A percentile compares a stretch with the other conserved stretches of the same genome.
Conservation (phyloP, 2,888 invertebrate species). For the Cantharis flavilabris region DNA sequence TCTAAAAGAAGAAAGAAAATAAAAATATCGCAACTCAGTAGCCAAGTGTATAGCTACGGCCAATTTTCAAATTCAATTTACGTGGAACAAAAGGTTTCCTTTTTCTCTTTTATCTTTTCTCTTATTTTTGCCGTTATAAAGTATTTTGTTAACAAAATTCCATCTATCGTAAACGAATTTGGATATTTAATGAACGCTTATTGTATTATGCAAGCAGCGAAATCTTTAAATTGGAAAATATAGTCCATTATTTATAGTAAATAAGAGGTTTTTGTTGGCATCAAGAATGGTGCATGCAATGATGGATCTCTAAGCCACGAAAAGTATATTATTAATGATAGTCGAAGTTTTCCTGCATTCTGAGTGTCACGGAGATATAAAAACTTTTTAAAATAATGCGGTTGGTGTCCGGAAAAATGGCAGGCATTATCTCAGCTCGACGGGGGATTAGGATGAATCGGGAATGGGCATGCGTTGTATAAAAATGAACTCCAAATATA, state of each 20-base stretch:
- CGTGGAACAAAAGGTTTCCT: slow-evolving; percentile 52
- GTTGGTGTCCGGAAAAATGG: slow-evolving; percentile 55
- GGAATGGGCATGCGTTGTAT: slow-evolving; percentile 39
- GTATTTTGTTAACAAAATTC: slow-evolving; percentile 51
- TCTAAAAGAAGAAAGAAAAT: slow-evolving; percentile 2
- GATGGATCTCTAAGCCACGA: slow-evolving; percentile 20
- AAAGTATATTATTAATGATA: slow-evolving; percentile 45
- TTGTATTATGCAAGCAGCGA: not conserved
- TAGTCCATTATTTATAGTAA: not conserved
- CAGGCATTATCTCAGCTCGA: slow-evolving; percentile 53
- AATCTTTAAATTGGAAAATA: not conserved
- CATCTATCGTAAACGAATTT: slow-evolving; percentile 46
- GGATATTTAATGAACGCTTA: not conserved
- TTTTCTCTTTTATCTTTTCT: slow-evolving; percentile 47
- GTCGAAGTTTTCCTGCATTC: slow-evolving; percentile 44
- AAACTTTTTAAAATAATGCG: slow-evolving; percentile 57
- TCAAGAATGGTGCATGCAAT: slow-evolving; percentile 12
- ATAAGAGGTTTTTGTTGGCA: not conserved
- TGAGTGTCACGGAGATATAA: slow-evolving; percentile 49
- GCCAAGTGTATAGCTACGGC: slow-evolving; percentile 47
- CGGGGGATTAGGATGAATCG: slow-evolving; percentile 48
- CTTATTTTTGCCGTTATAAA: slow-evolving; percentile 41
- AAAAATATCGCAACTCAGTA: slow-evolving; percentile 25
- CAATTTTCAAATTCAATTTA: slow-evolving; percentile 57
- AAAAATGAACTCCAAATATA: slow-evolving; percentile 32